Conservation (phyloP, 2,888 invertebrate genomes). For the Luperina testacea region DNA sequence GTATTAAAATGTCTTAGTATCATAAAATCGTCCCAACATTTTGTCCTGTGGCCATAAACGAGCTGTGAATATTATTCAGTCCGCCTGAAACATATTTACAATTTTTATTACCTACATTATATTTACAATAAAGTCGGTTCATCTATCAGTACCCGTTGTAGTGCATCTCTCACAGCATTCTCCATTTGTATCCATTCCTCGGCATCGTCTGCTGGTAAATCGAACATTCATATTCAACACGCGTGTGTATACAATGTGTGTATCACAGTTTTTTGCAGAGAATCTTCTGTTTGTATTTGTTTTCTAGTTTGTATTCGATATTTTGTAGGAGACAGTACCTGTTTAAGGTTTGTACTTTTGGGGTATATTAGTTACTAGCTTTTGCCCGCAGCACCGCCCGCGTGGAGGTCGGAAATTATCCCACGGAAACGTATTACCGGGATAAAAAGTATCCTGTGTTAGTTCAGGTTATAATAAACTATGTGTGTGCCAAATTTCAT, state of each 20-base stretch:
- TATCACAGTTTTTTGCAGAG: slow-evolving; percentile 13
- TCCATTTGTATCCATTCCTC: slow-evolving; percentile 71
- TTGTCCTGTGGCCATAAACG: slow-evolving; percentile 17
- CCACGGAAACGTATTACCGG: no score
- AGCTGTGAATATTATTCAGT: slow-evolving; percentile 13
- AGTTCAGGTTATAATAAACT: no score
- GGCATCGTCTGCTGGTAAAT: no score
- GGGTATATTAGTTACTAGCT: not conserved
- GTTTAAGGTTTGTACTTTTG: not conserved
- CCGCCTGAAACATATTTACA: no score
- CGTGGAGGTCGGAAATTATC: no score
- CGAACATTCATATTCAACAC: slow-evolving; percentile 71
- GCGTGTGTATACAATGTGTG: slow-evolving; percentile 33
- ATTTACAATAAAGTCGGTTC: no score
- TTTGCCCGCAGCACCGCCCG: no score
- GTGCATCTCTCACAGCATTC: slow-evolving; percentile 55
- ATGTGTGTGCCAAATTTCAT: no score
- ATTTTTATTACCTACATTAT: no score
- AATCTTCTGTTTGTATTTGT: not conserved
- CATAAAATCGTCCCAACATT: slow-evolving; percentile 16
- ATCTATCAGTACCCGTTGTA: not conserved
- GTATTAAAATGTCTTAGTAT: slow-evolving; percentile 9
- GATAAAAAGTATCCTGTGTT: no score
- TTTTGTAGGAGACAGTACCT: not conserved
- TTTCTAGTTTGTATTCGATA: not conserved